These are phyloP conservation scores for Colostygia pectinataria DNA, from an alignment of 2,888 invertebrate species.

Conservation along the genomic window DNA sequence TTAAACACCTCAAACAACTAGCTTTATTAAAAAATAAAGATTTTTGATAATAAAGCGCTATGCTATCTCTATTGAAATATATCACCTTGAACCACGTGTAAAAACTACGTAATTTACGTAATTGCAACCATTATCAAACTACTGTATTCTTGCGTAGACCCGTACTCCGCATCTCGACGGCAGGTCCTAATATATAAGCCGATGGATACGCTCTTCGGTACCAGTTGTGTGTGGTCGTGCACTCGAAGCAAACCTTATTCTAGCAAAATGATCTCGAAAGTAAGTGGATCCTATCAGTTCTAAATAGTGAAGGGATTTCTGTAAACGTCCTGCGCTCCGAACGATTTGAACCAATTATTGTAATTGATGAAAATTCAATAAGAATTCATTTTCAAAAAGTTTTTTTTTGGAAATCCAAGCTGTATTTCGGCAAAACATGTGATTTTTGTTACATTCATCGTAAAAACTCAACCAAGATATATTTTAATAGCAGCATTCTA, in stretches of 20 bases:
- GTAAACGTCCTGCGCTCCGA: constrained; percentile 1
- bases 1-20: no score
- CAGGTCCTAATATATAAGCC: constrained; percentile 75
- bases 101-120: constrained; percentile 72
- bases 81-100: constrained; percentile 73
- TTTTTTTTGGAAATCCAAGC: no score
- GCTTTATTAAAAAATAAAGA: no score
- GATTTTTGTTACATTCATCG: no score
- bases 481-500: no score
- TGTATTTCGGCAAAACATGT: no score
- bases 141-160: constrained; percentile 76
- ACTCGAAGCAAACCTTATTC: constrained; percentile 75
- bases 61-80: constrained; percentile 31
- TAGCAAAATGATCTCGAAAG: constrained; percentile 80
- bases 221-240: constrained; percentile 81
- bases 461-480: no score
- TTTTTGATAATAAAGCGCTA: no score
- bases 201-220: constrained; percentile 58
- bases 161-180: constrained; percentile 69
- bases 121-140: constrained; percentile 79
- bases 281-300: constrained; percentile 63
- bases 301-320: constrained; percentile 61
- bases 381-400: no score
- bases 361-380: neutral
- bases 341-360: neutral